Conservation (phyloP, 2,888 invertebrate genomes). For the Adelognathus sp. region DNA sequence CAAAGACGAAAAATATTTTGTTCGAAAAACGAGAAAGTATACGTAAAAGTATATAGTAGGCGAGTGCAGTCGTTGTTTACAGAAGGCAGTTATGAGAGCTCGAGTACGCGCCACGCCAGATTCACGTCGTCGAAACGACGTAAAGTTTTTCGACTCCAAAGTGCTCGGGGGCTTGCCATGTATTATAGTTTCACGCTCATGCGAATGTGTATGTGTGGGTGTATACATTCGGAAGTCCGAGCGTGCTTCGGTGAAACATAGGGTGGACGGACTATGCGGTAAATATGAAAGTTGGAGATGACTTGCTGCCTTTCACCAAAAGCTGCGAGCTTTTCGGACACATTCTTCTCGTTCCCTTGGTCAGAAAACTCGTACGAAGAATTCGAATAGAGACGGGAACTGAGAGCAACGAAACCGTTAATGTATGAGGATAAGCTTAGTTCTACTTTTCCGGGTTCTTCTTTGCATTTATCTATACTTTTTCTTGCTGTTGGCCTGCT, state of each 20-base stretch:
- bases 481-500: not conserved
- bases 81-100: constrained; percentile 25
- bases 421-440: not conserved
- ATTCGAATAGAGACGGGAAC: not conserved
- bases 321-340: not conserved
- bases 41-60: not conserved
- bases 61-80: constrained; percentile 23
- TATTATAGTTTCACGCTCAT: not conserved
- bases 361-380: not conserved
- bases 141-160: constrained; percentile 35
- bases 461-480: not conserved
- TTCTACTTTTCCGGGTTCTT: not conserved
- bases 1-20: not conserved
- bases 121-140: constrained; percentile 26
- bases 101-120: constrained; percentile 1
- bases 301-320: not conserved
- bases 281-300: constrained; percentile 35
- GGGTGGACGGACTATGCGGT: constrained; percentile 7
- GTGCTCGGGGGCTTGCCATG: not conserved
- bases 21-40: not conserved
- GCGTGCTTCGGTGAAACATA: constrained; percentile 5
- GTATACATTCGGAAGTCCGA: not conserved
- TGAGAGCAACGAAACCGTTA: not conserved
- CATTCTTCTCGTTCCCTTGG: not conserved
- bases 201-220: not conserved